Evolutionary conservation across 1,140 invertebrate species (phyloP), one percentile per base, ranked within the genome.

Genomic region (Nasonia vitripennis): DNA sequence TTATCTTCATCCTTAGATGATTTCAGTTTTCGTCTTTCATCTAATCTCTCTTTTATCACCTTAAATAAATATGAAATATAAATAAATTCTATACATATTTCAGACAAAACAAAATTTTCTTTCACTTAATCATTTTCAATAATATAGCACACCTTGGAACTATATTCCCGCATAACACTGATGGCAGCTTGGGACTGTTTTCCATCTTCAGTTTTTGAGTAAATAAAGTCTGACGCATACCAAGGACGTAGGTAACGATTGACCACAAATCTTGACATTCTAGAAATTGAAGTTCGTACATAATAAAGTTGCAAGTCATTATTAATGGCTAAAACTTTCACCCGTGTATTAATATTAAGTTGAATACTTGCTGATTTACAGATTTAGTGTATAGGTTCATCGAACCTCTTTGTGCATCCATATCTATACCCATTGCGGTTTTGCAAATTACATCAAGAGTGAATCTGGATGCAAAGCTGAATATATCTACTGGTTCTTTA

Each of bases 381-480:
- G 96, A 95, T 86, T 94, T 92, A 1, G 97, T 95, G 91, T 98
- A 98, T 87, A 95, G 94, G 2, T 96, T 97, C 84, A 96, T 93
- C 1, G 90, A 91, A 87, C 96, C 93, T 11, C 93, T 93, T 93
- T 98, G 97, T 0, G 96, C 96, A 90, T 96, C 94, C 4, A 98
- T 92, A 77, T 95, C 94, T 20, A 95, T 94, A 7, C 98, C 98
- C 97, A 98, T 98, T 12, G 97, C 97, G 17, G 97, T 96, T 93
- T 98, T 97, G 92, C 96, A 97, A 77, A 98, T 97, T 83, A 97
- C 95, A 91, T 98, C 97, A 10, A 98, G 91, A 20, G 97, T 95
- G 88, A 95, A 96, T 48, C 95, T 91, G 14, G 95, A 95, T 12
- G 96, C 92, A 70, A 95, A 93, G 0, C 95, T 94, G 89, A 95